A percentile compares a stretch with the other conserved stretches of the same genome.
Evolutionary conservation across 2,888 invertebrate genomes (phyloP).

Genomic region (Drosophila gaucha): DNA sequence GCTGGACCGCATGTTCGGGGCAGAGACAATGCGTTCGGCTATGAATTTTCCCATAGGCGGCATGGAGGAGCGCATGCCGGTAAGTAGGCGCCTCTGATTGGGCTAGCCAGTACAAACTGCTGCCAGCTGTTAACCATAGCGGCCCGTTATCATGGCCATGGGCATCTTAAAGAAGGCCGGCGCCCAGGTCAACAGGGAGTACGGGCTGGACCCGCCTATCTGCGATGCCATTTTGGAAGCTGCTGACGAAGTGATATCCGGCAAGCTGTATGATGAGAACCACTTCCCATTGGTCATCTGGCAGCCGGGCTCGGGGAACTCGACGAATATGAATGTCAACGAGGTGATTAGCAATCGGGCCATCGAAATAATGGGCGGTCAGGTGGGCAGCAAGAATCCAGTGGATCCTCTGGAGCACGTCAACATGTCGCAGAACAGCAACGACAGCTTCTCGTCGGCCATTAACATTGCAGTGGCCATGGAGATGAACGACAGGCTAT

Average conservation of each 20-base stretch:
- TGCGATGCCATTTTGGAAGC: slow-evolving; percentile 94
- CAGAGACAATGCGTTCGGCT: slow-evolving; percentile 96
- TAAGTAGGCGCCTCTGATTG: slow-evolving; percentile 85
- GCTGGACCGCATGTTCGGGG: slow-evolving; percentile 95
- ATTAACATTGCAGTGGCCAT: slow-evolving; percentile 98
- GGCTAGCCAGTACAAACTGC: too few species aligned
- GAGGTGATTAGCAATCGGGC: slow-evolving; percentile 95
- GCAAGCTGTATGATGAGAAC: slow-evolving; percentile 91
- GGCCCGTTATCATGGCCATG: slow-evolving; percentile 95
- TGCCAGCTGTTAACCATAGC: slow-evolving; percentile 85
- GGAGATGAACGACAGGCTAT: slow-evolving; percentile 91
- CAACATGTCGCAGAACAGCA: slow-evolving; percentile 98
- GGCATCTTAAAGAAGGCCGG: slow-evolving; percentile 98
- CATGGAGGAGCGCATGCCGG: slow-evolving; percentile 96
- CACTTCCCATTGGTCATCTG: slow-evolving; percentile 99
- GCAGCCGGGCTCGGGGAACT: slow-evolving; percentile 99
- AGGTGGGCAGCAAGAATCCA: slow-evolving; percentile 95
- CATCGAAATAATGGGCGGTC: slow-evolving; percentile 93
- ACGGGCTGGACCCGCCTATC: slow-evolving; percentile 92
- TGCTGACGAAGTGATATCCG: slow-evolving; percentile 96
- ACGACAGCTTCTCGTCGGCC: slow-evolving; percentile 98
- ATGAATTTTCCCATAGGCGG: slow-evolving; percentile 98
- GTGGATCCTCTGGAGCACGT: slow-evolving; percentile 99
- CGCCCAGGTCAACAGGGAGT: slow-evolving; percentile 95
- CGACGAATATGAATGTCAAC: slow-evolving; percentile 99